These are phyloP conservation scores for Cecidostiba fungosa DNA, from an alignment of 2,888 invertebrate genomes.

Conservation along the genomic window DNA sequence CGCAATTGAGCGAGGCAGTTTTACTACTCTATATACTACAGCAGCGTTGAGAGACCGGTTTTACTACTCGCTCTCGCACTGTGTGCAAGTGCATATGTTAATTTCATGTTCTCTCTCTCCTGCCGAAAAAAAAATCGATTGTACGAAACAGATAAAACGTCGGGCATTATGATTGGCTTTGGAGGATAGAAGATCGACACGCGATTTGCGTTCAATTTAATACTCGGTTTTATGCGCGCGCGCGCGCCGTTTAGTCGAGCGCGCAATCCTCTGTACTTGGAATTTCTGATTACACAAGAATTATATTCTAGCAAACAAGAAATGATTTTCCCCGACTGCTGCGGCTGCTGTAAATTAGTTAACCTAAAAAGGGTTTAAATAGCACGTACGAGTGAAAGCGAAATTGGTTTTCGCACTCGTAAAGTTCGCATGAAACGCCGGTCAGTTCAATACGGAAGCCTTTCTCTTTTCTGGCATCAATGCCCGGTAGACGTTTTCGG, in stretches of 20 bases:
- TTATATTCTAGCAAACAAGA: slow-evolving; percentile 29
- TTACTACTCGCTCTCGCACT: neutral
- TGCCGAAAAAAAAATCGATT: neutral
- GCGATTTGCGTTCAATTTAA: slow-evolving; percentile 7
- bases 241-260: too few species aligned
- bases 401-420: slow-evolving; percentile 51
- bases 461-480: slow-evolving; percentile 52
- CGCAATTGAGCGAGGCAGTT: neutral
- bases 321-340: slow-evolving; percentile 20
- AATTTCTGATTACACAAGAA: slow-evolving; percentile 28
- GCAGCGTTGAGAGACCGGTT: neutral
- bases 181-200: neutral
- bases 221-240: neutral
- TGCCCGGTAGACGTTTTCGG: slow-evolving; percentile 20
- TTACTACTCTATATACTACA: neutral
- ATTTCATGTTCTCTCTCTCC: neutral
- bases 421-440: slow-evolving; percentile 23
- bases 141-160: neutral
- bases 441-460: slow-evolving; percentile 42
- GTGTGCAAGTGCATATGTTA: neutral
- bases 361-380: slow-evolving; percentile 41
- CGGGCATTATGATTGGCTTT: neutral
- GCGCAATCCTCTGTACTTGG: too few species aligned
- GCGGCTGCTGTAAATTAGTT: slow-evolving; percentile 1
- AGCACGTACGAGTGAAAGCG: slow-evolving; percentile 51